Evolutionary conservation across 2,797 vertebrate species (phyloP).

Genomic region (Arrhamphus sclerolepis): DNA sequence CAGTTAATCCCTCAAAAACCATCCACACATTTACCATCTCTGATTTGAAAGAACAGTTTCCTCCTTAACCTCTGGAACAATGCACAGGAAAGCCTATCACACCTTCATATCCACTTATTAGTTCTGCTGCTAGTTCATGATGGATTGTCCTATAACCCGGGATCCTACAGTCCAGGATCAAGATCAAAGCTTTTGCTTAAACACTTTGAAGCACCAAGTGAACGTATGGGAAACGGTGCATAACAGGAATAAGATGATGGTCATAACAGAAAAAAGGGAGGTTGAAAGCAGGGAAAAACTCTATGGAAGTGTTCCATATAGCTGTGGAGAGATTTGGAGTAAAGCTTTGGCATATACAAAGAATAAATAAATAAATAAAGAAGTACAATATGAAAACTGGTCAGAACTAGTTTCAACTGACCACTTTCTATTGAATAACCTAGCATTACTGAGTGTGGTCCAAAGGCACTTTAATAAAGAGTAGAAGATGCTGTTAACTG

Average conservation of each 20-base stretch:
- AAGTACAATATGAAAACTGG: no score
- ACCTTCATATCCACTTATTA: conserved; percentile 32
- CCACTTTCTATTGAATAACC: no score
- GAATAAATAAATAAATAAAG: no score
- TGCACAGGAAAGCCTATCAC: conserved; percentile 47
- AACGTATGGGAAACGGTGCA: conserved; percentile 48
- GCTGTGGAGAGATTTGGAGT: no score
- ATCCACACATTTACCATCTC: conserved; percentile 35
- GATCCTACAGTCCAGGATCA: conserved; percentile 32
- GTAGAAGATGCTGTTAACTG: no score
- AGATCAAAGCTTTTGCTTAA: conserved; percentile 56
- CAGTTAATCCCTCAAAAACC: conserved; percentile 30
- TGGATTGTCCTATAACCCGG: conserved; percentile 33
- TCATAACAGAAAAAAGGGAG: conserved; percentile 25
- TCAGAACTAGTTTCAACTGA: no score
- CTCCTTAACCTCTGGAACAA: conserved; percentile 39
- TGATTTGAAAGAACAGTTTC: conserved; percentile 40
- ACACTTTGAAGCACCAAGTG: conserved; percentile 34
- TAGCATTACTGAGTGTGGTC: no score
- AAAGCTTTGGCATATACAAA: no score
- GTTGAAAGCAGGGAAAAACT: neutral
- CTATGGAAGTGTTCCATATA: no score
- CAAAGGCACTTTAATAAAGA: no score
- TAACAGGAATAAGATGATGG: conserved; percentile 43
- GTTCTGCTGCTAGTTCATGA: conserved; percentile 61